Base-by-base conservation (phyloP, 1,140 invertebrate genomes). In the Drosophila parvula region DNA sequence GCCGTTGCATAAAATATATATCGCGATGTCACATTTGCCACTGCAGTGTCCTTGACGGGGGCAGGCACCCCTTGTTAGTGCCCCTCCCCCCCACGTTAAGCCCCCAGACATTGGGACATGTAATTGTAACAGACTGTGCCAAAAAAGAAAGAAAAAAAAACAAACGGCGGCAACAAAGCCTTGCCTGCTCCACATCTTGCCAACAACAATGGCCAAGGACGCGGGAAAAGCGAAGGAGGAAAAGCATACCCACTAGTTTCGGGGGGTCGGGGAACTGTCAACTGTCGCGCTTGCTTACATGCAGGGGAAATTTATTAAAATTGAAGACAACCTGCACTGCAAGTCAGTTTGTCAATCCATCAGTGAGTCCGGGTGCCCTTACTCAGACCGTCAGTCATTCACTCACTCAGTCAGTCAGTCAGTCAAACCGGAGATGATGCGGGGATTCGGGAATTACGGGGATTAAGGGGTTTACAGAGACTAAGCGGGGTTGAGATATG, bases 251-350 rank as follows among this genome's bases (percentile, higher is more conserved):
- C n/a, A n/a, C n/a, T n/a, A n/a, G n/a, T n/a, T n/a, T n/a, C n/a
- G n/a, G n/a, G n/a, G n/a, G n/a, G n/a, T n/a, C n/a, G n/a, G n/a
- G n/a, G n/a, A 62, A 60, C 81, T 88, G 82, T 83, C 82, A 86
- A 82, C 79, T 86, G 83, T 88, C 79, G 83, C 83, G 65, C 83
- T 79, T 74, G 79, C 82, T 79, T 78, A 75, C 79, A 86, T 88
- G 79, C 57, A 69, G 10, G 79, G 76, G 51, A 82, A 82, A 86
- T 83, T 88, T 88, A 86, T 86, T 86, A 83, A 88, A 88, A 82
- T 74, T 70, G 83, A 86, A 88, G 63, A 88, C 83, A 88, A 65
- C 83, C 79, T 64, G 70, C 74, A 67, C 16, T 71, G 44, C 53
- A 53, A 38, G 43, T 60, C 69, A 53, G 34, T 40, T 59, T 69